Evolutionary conservation across 1,140 invertebrate genomes (phyloP).

Genomic region (Lucilia cuprina): DNA sequence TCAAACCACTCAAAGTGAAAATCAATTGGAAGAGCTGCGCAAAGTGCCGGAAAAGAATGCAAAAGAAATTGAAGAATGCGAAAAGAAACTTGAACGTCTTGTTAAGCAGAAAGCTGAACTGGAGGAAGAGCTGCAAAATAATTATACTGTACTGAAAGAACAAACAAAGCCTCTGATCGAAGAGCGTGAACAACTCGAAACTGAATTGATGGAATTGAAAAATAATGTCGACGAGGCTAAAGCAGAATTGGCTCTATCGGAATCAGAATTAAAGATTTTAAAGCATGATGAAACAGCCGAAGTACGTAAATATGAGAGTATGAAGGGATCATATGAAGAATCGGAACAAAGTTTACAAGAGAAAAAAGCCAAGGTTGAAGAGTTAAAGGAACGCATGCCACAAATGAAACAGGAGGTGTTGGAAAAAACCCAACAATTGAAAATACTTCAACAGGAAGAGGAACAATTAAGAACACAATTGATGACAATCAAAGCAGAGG

Average conservation of each 20-base stretch:
- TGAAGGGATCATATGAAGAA: constrained; percentile 65
- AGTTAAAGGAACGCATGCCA: constrained; percentile 71
- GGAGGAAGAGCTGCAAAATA: constrained; percentile 69
- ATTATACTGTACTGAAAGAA: constrained; percentile 66
- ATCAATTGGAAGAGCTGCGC: constrained; percentile 70
- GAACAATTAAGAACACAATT: constrained; percentile 44
- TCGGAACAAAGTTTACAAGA: constrained; percentile 63
- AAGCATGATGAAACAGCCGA: constrained; percentile 79
- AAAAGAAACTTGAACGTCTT: constrained; percentile 67
- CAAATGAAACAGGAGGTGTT: constrained; percentile 47
- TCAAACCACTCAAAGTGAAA: constrained; percentile 69
- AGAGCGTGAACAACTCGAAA: constrained; percentile 72
- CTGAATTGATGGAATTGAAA: constrained; percentile 73
- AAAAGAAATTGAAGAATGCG: constrained; percentile 75
- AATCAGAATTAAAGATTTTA: constrained; percentile 84
- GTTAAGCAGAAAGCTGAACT: constrained; percentile 65
- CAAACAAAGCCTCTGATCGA: constrained; percentile 71
- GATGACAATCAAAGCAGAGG: constrained; percentile 49
- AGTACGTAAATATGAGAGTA: constrained; percentile 73
- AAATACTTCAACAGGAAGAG: constrained; percentile 51
- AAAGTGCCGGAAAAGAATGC: constrained; percentile 75
- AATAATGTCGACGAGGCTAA: constrained; percentile 78
- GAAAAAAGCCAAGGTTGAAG: constrained; percentile 68
- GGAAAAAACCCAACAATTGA: constrained; percentile 45
- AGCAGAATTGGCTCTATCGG: constrained; percentile 76